A percentile compares a stretch with the other conserved stretches of the same genome.
phyloP scores from a whole-genome alignment of 53 echinoderm and acorn worm genomes.

The Holothuria scabra region DNA sequence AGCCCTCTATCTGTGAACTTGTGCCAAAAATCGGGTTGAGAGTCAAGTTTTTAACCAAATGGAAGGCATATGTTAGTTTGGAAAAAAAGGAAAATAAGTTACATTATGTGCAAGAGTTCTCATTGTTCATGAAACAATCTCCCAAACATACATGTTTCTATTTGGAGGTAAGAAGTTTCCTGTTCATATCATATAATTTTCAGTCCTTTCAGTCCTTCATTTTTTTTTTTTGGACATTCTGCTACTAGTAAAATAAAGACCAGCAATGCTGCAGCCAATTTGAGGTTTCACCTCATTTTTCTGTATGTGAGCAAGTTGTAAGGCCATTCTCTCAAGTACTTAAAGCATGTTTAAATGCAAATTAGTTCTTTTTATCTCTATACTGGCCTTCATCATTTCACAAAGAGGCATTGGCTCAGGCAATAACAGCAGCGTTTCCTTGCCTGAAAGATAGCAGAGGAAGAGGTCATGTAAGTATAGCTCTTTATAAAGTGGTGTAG shows the following conservation, averaged over 20 bases:
- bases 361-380: background rate
- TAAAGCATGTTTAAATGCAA: background rate
- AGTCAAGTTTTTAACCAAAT: conserved; percentile 14
- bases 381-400: conserved; percentile 38
- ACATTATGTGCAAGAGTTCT: no score
- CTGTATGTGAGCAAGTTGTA: no score
- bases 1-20: background rate
- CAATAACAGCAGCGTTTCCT: conserved; percentile 21
- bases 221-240: no score
- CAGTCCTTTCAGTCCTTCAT: background rate
- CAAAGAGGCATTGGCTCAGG: conserved; percentile 19
- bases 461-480: conserved; percentile 30
- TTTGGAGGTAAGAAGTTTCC: no score
- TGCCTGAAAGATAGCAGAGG: conserved; percentile 24
- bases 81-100: no score
- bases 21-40: conserved; percentile 3
- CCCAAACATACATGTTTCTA: no score
- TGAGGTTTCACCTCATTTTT: no score
- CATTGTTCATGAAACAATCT: no score
- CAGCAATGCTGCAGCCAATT: no score
- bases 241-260: no score
- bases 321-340: background rate
- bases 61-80: conserved; percentile 11
- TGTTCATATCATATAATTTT: no score
- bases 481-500: background rate